phyloP scores from a whole-genome alignment of 2,888 invertebrate genomes.

The Phasia obesa region DNA sequence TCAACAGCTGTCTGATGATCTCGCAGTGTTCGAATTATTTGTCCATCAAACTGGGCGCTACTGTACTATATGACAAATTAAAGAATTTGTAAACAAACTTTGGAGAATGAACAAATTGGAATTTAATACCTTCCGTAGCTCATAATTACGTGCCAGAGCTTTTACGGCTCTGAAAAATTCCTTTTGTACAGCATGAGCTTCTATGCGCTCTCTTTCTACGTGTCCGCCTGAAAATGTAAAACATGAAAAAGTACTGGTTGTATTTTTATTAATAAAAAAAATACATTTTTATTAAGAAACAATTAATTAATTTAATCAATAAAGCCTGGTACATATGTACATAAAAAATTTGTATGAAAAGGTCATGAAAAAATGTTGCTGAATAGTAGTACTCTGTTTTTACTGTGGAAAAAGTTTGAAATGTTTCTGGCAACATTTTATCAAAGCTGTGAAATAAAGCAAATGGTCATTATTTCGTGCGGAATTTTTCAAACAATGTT shows the following conservation, averaged over 20 bases:
- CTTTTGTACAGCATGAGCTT: constrained; percentile 71
- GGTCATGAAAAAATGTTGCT: too few species aligned
- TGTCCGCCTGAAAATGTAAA: constrained; percentile 25
- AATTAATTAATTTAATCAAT: too few species aligned
- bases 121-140: constrained; percentile 74
- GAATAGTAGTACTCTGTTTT: too few species aligned
- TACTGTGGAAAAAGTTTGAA: too few species aligned
- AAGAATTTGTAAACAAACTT: neutral
- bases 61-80: constrained; percentile 44
- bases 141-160: constrained; percentile 79
- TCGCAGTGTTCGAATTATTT: constrained; percentile 83
- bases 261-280: too few species aligned
- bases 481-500: too few species aligned
- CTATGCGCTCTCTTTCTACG: constrained; percentile 67
- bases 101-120: neutral
- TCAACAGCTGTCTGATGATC: constrained; percentile 84
- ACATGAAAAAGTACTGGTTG: neutral
- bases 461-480: too few species aligned
- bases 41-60: constrained; percentile 83
- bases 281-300: too few species aligned
- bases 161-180: constrained; percentile 77
- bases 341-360: too few species aligned
- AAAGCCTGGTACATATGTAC: too few species aligned
- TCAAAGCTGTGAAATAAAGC: too few species aligned
- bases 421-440: too few species aligned